Conservation (phyloP, 2,888 invertebrate genomes). For the Esperia sulphurella region DNA sequence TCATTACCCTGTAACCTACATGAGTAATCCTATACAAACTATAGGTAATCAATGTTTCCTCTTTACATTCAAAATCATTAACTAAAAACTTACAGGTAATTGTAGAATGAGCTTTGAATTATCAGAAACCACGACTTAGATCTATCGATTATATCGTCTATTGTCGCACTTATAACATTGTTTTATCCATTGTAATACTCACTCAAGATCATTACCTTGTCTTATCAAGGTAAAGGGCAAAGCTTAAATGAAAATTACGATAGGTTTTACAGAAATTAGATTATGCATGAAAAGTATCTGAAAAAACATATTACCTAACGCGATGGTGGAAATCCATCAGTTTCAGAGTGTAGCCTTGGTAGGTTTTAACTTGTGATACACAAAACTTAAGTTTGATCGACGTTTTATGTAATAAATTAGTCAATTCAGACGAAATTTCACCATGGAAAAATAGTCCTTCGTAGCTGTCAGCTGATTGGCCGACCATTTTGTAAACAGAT, state of each 20-base stretch:
- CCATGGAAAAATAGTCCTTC: slow-evolving; percentile 62
- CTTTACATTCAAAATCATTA: no score
- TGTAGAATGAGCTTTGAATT: background rate
- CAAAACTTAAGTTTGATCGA: slow-evolving; percentile 26
- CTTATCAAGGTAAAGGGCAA: slow-evolving; percentile 31
- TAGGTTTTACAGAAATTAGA: slow-evolving; percentile 16
- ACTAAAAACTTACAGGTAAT: no score
- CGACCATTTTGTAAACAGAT: slow-evolving; percentile 32
- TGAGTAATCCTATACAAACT: no score
- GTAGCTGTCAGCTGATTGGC: slow-evolving; percentile 69
- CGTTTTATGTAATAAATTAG: slow-evolving; percentile 72
- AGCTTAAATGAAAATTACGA: slow-evolving; percentile 17
- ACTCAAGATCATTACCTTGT: slow-evolving; percentile 16
- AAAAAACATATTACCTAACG: slow-evolving; percentile 1
- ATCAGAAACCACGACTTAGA: background rate
- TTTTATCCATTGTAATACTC: slow-evolving; percentile 5
- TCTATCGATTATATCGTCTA: no score
- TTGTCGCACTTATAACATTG: background rate
- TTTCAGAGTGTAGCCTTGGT: background rate
- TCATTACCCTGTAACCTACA: no score
- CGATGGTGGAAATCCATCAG: slow-evolving; percentile 25
- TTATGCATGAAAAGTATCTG: slow-evolving; percentile 9
- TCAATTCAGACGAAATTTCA: slow-evolving; percentile 47
- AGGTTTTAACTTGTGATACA: slow-evolving; percentile 17
- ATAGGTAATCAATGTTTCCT: no score